Conservation (phyloP, 2,113 vertebrate species). For the Embiotoca jacksoni region DNA sequence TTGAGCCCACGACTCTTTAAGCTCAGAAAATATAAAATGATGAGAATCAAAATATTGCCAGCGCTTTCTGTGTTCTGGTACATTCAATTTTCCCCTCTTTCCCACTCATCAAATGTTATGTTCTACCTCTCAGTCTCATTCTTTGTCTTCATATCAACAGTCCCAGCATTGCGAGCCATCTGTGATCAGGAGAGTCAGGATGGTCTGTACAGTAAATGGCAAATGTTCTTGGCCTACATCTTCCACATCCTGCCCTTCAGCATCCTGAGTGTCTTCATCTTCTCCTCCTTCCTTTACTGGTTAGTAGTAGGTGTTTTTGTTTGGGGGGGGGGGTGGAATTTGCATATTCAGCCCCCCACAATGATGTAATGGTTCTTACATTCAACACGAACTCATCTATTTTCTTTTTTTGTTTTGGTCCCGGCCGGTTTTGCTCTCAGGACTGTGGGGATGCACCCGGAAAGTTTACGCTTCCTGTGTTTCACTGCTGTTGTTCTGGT, state of each 20-base stretch:
- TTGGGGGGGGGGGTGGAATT: not conserved
- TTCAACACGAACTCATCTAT: not conserved
- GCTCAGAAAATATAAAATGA: too few species aligned
- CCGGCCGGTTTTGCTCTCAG: constrained; percentile 71
- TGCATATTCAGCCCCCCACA: not conserved
- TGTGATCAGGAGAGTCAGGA: constrained; percentile 96
- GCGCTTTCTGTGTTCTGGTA: not conserved
- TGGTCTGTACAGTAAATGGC: constrained; percentile 95
- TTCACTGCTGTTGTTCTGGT: constrained; percentile 90
- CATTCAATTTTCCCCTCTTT: not conserved
- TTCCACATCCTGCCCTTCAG: constrained; percentile 94
- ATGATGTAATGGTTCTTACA: not conserved
- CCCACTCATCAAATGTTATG: not conserved
- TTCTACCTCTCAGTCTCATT: accelerated
- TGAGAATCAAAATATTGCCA: too few species aligned
- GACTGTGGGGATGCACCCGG: constrained; percentile 89
- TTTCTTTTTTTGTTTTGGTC: not conserved
- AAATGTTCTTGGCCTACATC: constrained; percentile 94
- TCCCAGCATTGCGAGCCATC: constrained; percentile 90
- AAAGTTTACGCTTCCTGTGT: constrained; percentile 88
- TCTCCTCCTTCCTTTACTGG: constrained; percentile 93
- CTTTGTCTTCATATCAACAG: constrained; percentile 70
- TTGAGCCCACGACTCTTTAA: too few species aligned
- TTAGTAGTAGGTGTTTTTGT: constrained; percentile 66
- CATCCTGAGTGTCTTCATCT: constrained; percentile 87